Evolutionary conservation across 2,797 vertebrate genomes (phyloP).

Genomic region (Onychomys torridus): DNA sequence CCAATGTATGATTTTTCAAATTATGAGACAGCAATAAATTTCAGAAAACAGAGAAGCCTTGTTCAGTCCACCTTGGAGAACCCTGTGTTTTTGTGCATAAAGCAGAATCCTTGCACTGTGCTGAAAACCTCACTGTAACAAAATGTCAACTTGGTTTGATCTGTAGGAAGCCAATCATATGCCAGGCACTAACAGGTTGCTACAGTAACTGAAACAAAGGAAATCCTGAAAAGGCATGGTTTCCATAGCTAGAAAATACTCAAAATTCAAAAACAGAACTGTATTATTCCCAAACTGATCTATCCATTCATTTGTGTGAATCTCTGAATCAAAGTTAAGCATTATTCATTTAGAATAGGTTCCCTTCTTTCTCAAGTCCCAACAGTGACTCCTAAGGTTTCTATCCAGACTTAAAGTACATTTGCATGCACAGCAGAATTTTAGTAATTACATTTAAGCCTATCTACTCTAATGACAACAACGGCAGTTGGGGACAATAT

Average conservation of each 20-base stretch:
- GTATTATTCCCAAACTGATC: conserved; percentile 61
- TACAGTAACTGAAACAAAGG: conserved; percentile 80
- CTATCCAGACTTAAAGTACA: neutral
- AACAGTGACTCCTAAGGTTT: neutral
- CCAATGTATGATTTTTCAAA: conserved; percentile 82
- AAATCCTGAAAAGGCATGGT: conserved; percentile 70
- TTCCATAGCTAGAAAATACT: conserved; percentile 65
- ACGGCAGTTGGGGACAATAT: neutral
- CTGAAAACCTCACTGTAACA: conserved; percentile 86
- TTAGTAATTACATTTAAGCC: conserved; percentile 45
- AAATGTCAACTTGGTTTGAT: conserved; percentile 85
- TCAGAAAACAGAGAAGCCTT: conserved; percentile 83
- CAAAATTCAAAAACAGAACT: conserved; percentile 31
- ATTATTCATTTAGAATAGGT: conserved; percentile 44
- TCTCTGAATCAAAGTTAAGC: conserved; percentile 51
- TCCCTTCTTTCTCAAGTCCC: conserved; percentile 10
- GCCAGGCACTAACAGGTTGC: conserved; percentile 82
- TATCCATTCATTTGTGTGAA: conserved; percentile 45
- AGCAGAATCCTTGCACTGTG: conserved; percentile 78
- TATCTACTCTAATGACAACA: conserved; percentile 52
- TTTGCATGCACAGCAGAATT: neutral
- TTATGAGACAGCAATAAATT: conserved; percentile 85
- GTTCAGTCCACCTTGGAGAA: conserved; percentile 79
- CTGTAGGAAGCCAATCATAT: conserved; percentile 85
- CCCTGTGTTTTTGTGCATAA: conserved; percentile 66